A percentile compares a stretch with the other conserved stretches of the same genome.
Evolutionary conservation across 2,113 vertebrate species (phyloP).

Genomic region (Pseudopodoces humilis): DNA sequence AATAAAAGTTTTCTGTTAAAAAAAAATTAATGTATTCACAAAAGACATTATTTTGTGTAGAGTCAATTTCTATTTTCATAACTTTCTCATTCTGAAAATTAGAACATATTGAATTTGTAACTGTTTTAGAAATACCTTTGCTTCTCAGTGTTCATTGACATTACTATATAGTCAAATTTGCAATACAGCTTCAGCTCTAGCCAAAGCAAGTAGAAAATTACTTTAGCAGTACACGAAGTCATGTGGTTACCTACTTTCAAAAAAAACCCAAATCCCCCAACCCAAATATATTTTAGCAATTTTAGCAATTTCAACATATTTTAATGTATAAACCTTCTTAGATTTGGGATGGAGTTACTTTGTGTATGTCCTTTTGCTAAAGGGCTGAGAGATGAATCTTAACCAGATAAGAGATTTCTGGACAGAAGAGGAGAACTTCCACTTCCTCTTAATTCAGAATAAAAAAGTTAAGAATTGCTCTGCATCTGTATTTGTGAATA

Average conservation of each 20-base stretch:
- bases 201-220: neutral
- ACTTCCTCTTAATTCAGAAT: neutral
- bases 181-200: neutral
- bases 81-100: neutral
- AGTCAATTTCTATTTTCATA: neutral
- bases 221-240: neutral
- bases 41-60: neutral
- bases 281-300: neutral
- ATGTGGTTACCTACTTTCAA: neutral
- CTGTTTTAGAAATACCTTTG: neutral
- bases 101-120: neutral
- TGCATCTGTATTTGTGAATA: neutral
- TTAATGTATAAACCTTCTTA: neutral
- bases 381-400: neutral
- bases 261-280: neutral
- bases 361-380: neutral
- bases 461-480: neutral
- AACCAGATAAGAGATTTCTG: neutral
- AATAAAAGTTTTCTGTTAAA: neutral
- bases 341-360: neutral
- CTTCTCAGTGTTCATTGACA: neutral
- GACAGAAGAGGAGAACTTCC: neutral
- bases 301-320: neutral
- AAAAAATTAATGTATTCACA: neutral
- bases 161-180: neutral